Percentiles rank a stretch among this genome's conserved stretches.
These are phyloP conservation scores for Castor canadensis DNA, from an alignment of 2,113 vertebrate genomes.

Conservation along the genomic window DNA sequence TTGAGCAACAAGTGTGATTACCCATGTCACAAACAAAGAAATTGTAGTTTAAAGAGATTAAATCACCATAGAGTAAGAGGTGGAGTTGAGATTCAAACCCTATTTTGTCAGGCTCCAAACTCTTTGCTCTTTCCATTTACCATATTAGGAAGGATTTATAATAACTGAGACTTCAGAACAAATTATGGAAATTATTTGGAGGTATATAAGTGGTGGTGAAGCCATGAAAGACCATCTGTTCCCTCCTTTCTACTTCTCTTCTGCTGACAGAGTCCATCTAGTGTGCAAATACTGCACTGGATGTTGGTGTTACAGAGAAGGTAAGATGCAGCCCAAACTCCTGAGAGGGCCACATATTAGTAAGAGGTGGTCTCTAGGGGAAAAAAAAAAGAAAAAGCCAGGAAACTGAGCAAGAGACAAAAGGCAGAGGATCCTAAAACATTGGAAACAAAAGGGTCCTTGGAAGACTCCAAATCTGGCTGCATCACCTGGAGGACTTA, in stretches of 20 bases:
- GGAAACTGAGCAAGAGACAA: not conserved
- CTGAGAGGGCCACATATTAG: not conserved
- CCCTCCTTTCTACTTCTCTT: not conserved
- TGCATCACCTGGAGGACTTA: not conserved
- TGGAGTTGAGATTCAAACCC: not conserved
- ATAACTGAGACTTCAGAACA: constrained; percentile 7
- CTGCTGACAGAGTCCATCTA: not conserved
- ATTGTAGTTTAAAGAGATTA: constrained; percentile 9
- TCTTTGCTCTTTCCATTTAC: constrained; percentile 19
- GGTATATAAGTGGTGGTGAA: not conserved
- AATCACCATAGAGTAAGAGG: not conserved
- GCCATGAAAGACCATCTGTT: not conserved
- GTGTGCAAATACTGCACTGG: not conserved
- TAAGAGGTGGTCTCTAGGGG: not conserved
- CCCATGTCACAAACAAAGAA: not conserved
- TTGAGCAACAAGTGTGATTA: not conserved
- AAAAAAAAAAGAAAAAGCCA: not conserved
- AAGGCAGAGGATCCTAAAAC: not conserved
- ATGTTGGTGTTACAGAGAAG: not conserved
- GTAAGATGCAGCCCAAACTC: not conserved
- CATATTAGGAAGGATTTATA: not conserved
- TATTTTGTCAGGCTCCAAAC: constrained; percentile 10
- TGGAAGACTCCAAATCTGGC: constrained; percentile 31
- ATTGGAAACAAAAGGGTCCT: not conserved
- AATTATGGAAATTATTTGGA: not conserved